phyloP scores from a whole-genome alignment of 2,113 vertebrate species.

The Toxotes jaculatrix region DNA sequence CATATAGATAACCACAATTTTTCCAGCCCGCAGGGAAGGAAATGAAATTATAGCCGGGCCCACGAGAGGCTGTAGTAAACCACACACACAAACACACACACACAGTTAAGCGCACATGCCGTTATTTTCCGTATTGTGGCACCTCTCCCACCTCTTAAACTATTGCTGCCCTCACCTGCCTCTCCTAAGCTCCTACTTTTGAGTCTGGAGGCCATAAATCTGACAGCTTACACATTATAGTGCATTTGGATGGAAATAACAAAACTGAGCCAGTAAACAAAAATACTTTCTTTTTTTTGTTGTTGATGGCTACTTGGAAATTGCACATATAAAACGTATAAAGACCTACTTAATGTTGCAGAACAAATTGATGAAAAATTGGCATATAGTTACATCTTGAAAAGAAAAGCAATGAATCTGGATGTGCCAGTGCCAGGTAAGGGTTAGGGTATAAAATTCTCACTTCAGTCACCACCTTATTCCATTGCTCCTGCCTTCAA shows the following conservation, averaged over 20 bases:
- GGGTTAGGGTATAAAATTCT: not conserved
- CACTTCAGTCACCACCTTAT: conserved; percentile 20
- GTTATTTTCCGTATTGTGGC: conserved; percentile 28
- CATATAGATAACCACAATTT: conserved; percentile 80
- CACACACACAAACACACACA: conserved; percentile 32
- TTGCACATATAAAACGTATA: not conserved
- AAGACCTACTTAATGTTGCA: not conserved
- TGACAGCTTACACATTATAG: conserved; percentile 25
- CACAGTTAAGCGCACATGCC: conserved; percentile 32
- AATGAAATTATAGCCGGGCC: conserved; percentile 69
- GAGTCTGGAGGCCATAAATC: conserved; percentile 36
- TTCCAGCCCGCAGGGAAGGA: conserved; percentile 60
- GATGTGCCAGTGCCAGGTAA: not conserved
- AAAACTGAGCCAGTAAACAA: conserved; percentile 21
- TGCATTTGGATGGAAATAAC: conserved; percentile 38
- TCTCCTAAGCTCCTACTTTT: conserved; percentile 34
- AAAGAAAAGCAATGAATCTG: not conserved
- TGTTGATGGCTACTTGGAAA: conserved; percentile 2
- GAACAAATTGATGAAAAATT: not conserved
- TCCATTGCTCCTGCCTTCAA: conserved; percentile 7
- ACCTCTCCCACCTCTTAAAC: conserved; percentile 42
- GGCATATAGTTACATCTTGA: not conserved
- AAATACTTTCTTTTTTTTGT: not conserved
- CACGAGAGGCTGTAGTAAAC: conserved; percentile 40
- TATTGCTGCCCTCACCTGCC: conserved; percentile 37